Conservation (phyloP, 2,113 vertebrate genomes). For the Tragelaphus scriptus region DNA sequence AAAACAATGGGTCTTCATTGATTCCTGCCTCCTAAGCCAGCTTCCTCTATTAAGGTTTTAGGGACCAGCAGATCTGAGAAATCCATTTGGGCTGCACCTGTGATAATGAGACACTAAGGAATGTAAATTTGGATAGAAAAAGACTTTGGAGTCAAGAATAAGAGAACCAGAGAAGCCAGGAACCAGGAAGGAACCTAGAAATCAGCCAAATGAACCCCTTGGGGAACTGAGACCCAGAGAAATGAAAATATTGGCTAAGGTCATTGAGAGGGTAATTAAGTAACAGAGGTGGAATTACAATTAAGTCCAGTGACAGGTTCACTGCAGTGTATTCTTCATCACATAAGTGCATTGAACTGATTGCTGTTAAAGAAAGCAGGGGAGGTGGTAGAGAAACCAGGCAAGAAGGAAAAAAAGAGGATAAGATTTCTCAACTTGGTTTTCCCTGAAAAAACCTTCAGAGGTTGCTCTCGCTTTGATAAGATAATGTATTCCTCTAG, state of each 20-base stretch:
- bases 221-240: background rate
- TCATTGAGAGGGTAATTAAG: background rate
- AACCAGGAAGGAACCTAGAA: background rate
- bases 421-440: background rate
- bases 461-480: conserved; percentile 65
- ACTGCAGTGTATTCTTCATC: background rate
- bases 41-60: background rate
- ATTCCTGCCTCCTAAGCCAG: background rate
- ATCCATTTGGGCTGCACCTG: background rate
- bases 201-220: background rate
- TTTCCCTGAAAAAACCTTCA: conserved; percentile 59
- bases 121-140: background rate
- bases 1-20: background rate
- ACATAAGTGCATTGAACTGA: conserved; percentile 30
- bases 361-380: background rate
- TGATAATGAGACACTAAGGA: background rate
- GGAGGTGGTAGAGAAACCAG: conserved; percentile 5
- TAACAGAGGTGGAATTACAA: background rate
- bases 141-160: background rate
- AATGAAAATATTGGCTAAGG: background rate
- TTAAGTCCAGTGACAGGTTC: background rate
- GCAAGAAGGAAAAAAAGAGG: background rate
- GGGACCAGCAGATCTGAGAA: background rate
- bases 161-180: background rate
- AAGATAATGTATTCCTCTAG: conserved; percentile 68